Evolutionary conservation across 2,113 vertebrate species (phyloP).

Genomic region (Alethe diademata): DNA sequence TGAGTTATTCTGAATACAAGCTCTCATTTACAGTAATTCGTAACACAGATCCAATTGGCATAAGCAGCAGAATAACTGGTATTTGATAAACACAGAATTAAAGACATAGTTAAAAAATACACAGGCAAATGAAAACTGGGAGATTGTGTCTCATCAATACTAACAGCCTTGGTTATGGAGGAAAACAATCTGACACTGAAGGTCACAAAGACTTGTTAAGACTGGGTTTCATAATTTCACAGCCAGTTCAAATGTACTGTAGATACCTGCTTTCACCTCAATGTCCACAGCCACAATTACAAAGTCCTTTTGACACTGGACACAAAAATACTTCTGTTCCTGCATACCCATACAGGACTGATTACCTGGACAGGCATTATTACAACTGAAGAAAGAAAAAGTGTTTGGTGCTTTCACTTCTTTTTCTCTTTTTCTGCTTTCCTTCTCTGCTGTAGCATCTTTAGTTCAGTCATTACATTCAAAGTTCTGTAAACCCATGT

Average conservation of each 20-base stretch:
- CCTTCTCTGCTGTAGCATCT: slow-evolving; percentile 79
- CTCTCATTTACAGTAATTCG: neutral
- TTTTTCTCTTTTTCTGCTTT: slow-evolving; percentile 73
- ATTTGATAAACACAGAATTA: neutral
- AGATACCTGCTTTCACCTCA: neutral
- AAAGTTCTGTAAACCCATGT: slow-evolving; percentile 90
- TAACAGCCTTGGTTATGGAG: neutral
- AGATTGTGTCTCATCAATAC: neutral
- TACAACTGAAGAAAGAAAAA: neutral
- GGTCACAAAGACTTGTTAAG: neutral
- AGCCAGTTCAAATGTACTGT: neutral
- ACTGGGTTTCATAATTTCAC: neutral
- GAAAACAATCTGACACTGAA: neutral
- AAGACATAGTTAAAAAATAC: neutral
- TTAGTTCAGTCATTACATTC: slow-evolving; percentile 88
- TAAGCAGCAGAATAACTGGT: neutral
- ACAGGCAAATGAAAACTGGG: neutral
- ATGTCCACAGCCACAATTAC: neutral
- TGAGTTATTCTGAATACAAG: neutral
- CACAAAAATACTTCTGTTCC: neutral
- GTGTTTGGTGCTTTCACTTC: neutral
- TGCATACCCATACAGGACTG: neutral
- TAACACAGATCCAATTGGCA: neutral
- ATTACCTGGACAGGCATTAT: neutral
- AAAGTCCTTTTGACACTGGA: neutral